Base-by-base conservation (phyloP, 1,140 invertebrate species). In the Calosoma granatense region DNA sequence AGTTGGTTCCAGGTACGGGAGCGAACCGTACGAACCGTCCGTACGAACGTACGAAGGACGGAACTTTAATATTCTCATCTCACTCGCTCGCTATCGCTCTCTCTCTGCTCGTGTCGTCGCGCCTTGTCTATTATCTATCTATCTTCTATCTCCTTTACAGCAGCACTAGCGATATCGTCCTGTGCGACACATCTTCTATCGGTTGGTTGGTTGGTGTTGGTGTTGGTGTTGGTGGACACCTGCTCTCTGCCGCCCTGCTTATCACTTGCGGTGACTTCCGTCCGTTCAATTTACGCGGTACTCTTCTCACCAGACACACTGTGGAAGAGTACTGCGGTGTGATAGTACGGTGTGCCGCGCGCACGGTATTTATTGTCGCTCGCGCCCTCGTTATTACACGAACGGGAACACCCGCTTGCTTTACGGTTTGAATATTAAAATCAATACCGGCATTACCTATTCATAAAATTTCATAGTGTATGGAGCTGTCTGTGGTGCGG, bases 1-100 rank as follows among this genome's bases (percentile, higher is more conserved):
- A 36, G 57, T 59, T 56, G 64, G 58, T 62, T 56, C 26, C 60
- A 63, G 63, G 59, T 67, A 57, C 56, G 59, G 59, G 60, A 54
- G 56, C 43, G 52, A n/a, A n/a, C n/a, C n/a, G n/a, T n/a, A n/a
- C n/a, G n/a, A n/a, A n/a, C n/a, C 56, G 43, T 4, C 4, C 14
- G 14, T 14, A 14, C 6, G 26, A 30, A 30, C 26, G 6, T 4
- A 30, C 26, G 6, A 30, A 30, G 6, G 26, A 30, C 26, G 26
- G 4, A 30, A 30, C 14, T 4, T 30, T 30, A 30, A n/a, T n/a
- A n/a, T n/a, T 30, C 14, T 30, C 26, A 30, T 30, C 26, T 30
- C 26, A 14, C 26, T 30, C 14, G 4, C 14, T 30, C 26, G 26
- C n/a, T n/a, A 30, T 30, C 26, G 14, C 14, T 30, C 26, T 4